Conservation (phyloP, 2,888 invertebrate genomes). For the Eurytoma adleriae region DNA sequence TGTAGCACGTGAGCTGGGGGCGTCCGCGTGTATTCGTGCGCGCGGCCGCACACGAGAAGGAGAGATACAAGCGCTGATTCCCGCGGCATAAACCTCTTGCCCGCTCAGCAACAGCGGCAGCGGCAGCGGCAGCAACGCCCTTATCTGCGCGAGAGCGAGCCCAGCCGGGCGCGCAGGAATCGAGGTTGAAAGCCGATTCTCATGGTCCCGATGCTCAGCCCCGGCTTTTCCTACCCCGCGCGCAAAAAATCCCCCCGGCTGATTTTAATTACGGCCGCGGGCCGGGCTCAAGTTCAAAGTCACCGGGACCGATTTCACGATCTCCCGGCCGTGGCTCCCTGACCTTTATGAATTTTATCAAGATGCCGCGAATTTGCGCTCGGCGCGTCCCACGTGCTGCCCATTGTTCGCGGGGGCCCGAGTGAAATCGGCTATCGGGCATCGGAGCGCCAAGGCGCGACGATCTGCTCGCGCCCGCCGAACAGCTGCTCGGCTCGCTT, state of each 20-base stretch:
- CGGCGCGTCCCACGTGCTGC: neutral
- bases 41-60: neutral
- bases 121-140: conserved; percentile 5
- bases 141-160: neutral
- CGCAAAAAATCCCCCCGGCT: neutral
- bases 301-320: neutral
- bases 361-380: conserved; percentile 34
- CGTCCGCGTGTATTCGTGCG: neutral
- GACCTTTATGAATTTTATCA: conserved; percentile 42
- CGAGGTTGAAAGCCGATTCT: conserved; percentile 27
- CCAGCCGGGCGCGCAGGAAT: neutral
- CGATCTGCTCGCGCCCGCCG: no score
- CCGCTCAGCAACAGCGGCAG: no score
- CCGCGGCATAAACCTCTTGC: no score
- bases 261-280: conserved; percentile 19
- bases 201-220: neutral
- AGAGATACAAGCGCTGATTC: conserved; percentile 31
- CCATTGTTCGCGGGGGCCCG: conserved; percentile 15
- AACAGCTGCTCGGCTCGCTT: no score
- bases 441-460: conserved; percentile 6
- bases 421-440: conserved; percentile 23
- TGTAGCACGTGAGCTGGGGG: neutral
- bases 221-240: neutral
- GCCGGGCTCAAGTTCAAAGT: conserved; percentile 33
- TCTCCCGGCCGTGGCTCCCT: neutral